Base-by-base conservation (phyloP, 1,140 invertebrate genomes). In the Chionoecetes opilio region DNA sequence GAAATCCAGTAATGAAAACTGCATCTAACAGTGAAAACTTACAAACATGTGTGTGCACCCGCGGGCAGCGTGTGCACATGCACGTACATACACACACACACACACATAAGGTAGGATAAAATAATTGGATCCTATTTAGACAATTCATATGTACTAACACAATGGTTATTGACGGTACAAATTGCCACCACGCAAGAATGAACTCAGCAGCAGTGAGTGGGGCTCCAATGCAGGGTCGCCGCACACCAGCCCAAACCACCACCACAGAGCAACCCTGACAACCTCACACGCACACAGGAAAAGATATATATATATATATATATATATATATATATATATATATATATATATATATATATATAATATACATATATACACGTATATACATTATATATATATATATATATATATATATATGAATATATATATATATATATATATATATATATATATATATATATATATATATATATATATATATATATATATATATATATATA, bases 401-500 rank as follows among this genome's bases (percentile, higher is more conserved):
- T 37, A 35, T 37, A 26, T 82, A n/a, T 82, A 32, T 92, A 82
- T 35, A 82, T 53, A 87, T 46, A 46, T 93, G 87, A 0, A 87
- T 2, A 87, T 46, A 93, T 87, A 92, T 82, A 92, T 82, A 92
- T 92, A 92, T 92, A 92, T 92, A 92, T 92, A 92, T 92, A 92
- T 92, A 92, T 92, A 92, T 92, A 92, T 92, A 92, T 92, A 92
- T 82, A 92, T 92, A 92, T 92, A 92, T 92, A 92, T 92, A 92
- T 92, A 82, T 92, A 82, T 92, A 92, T 92, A 82, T 92, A 92
- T 92, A 92, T 92, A 92, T 92, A 92, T 92, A 92, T 92, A 92
- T 92, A 92, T 92, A 92, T 92, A 92, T 92, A 92, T 92, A 92
- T 92, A 92, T 92, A 92, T 92, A 92, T 92, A 92, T 92, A 92